Evolutionary conservation across 2,113 vertebrate species (phyloP), one percentile per base, ranked within the genome.

Genomic region (Albula glossodonta): DNA sequence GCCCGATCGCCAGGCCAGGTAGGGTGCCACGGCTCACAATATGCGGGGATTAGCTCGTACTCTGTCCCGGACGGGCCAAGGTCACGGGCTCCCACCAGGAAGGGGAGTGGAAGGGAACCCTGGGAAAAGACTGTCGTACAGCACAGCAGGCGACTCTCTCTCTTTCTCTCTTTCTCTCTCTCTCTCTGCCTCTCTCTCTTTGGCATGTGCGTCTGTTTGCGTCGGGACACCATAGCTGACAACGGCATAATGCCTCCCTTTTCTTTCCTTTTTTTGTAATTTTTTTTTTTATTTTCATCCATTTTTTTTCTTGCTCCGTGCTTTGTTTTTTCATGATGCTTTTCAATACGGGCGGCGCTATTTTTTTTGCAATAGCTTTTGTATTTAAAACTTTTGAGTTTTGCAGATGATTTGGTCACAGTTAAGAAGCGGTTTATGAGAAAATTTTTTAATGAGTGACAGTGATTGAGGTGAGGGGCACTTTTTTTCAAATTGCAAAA

Each of bases 1-100:
- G 56, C 63, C 82, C 19, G 1, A 90, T 94, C 95, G 96, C 96
- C 10, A 41, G 96, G 96, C 97, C 98, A 99, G 98, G 97, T 99
- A 98, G 98, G 98, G 97, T 98, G 98, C 97, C 97, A 94, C 96
- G 96, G 95, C 96, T 93, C 94, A 96, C 97, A 97, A 97, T 97
- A 96, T 96, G 94, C 90, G 95, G 94, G 97, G 98, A 99, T 99
- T 99, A 99, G 96, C 96, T 96, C 96, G 95, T 94, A 95, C 95
- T 94, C 89, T 90, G 92, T 95, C 95, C 95, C 94, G 48, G 96
- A 93, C 94, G 95, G 93, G 96, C 97, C 95, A 95, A 96, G 96
- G 96, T 97, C 96, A 96, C 93, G 92, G 93, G 93, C 92, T 93
- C 95, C 96, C 95, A 86, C 95, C 94, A 95, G 95, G 94, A 94